A percentile compares a stretch with the other conserved stretches of the same genome.
These are phyloP conservation scores for Coccyzus lansbergi DNA, from an alignment of 2,797 vertebrate genomes.

Conservation along the genomic window DNA sequence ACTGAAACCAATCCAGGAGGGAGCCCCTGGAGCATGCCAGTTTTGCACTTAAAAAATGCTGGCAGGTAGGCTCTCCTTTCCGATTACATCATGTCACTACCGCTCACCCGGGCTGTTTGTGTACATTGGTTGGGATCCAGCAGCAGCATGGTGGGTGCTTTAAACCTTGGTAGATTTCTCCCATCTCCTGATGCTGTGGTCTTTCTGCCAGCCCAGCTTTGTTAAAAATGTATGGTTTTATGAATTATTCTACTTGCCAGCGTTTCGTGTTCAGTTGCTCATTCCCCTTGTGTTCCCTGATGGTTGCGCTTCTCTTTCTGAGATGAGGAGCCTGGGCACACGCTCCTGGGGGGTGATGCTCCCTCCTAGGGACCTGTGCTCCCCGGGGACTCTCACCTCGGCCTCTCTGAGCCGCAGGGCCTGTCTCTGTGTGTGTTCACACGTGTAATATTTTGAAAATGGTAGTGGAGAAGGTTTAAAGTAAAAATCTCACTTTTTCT, in stretches of 20 bases:
- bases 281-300: background rate
- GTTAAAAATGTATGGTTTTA: conserved; percentile 36
- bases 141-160: background rate
- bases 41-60: conserved; percentile 27
- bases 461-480: background rate
- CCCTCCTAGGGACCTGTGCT: background rate
- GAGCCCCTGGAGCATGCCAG: conserved; percentile 1
- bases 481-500: background rate
- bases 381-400: background rate
- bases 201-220: conserved; percentile 13
- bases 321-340: background rate
- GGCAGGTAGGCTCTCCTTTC: conserved; percentile 55
- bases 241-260: conserved; percentile 6
- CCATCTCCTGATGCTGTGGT: background rate
- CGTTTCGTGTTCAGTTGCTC: background rate
- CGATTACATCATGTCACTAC: conserved; percentile 29
- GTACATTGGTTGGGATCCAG: background rate
- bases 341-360: fast-evolving
- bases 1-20: conserved; percentile 32
- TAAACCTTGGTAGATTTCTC: conserved; percentile 30
- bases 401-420: fast-evolving
- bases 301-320: background rate
- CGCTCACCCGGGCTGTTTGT: background rate
- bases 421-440: no score
- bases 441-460: background rate